Evolutionary conservation across 2,113 vertebrate species (phyloP).

Genomic region (Garra rufa): DNA sequence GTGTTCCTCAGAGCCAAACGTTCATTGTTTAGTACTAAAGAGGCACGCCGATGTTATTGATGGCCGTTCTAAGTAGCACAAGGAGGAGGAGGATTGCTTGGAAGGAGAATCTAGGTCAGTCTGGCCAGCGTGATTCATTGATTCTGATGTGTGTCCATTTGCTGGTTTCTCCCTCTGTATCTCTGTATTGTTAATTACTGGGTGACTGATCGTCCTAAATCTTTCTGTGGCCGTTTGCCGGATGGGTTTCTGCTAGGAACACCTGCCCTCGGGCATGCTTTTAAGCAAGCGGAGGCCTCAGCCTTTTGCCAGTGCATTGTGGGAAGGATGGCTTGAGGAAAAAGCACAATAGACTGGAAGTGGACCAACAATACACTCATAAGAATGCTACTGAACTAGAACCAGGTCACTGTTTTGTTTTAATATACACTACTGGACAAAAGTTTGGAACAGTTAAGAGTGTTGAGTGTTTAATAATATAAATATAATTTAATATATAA

Average conservation of each 20-base stretch:
- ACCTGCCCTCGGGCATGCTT: slow-evolving; percentile 27
- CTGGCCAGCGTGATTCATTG: slow-evolving; percentile 36
- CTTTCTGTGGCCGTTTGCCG: background rate
- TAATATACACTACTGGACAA: background rate
- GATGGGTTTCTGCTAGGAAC: background rate
- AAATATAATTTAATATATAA: too few relatives aligned
- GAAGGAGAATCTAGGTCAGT: slow-evolving; percentile 53
- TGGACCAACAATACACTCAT: slow-evolving; percentile 7
- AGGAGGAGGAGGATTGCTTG: slow-evolving; percentile 3
- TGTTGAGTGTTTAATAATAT: too few relatives aligned
- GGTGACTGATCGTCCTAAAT: background rate
- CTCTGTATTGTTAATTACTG: slow-evolving; percentile 17
- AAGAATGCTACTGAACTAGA: background rate
- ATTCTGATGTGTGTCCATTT: slow-evolving; percentile 52
- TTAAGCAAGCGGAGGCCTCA: background rate
- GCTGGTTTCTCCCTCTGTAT: slow-evolving; percentile 22
- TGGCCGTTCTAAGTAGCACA: background rate
- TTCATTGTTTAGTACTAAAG: slow-evolving; percentile 19
- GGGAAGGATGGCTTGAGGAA: background rate
- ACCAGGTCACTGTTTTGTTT: background rate
- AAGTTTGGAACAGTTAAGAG: background rate
- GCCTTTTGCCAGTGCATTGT: slow-evolving; percentile 43
- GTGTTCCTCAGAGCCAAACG: background rate
- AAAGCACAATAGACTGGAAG: slow-evolving; percentile 21
- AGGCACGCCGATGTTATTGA: slow-evolving; percentile 11